Evolutionary conservation across 2,888 invertebrate species (phyloP).

Genomic region (Agrypnus murinus): DNA sequence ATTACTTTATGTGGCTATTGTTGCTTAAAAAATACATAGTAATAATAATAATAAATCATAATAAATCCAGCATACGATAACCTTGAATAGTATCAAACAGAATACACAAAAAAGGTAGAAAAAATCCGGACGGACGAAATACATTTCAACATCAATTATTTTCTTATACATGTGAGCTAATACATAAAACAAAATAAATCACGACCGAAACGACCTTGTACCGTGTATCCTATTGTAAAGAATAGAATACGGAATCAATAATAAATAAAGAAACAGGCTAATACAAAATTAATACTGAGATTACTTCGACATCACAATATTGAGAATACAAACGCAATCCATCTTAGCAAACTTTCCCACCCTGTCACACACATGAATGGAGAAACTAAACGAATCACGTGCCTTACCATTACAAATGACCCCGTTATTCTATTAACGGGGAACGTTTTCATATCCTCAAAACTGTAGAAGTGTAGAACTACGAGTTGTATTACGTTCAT

Average conservation of each 20-base stretch:
- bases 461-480: slow-evolving; percentile 14
- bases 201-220: slow-evolving; percentile 16
- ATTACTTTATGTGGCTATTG: too few relatives aligned
- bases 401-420: slow-evolving; percentile 28
- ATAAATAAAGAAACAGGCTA: slow-evolving; percentile 16
- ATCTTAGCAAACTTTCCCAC: slow-evolving; percentile 25
- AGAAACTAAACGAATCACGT: slow-evolving; percentile 34
- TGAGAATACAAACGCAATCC: slow-evolving; percentile 27
- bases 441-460: slow-evolving; percentile 33
- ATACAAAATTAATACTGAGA: slow-evolving; percentile 30
- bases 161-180: slow-evolving; percentile 11
- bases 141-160: slow-evolving; percentile 20
- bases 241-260: not conserved
- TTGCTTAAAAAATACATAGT: too few relatives aligned
- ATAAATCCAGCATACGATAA: too few relatives aligned
- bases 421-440: slow-evolving; percentile 30
- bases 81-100: too few relatives aligned
- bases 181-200: slow-evolving; percentile 21
- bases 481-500: slow-evolving; percentile 7
- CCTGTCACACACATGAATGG: slow-evolving; percentile 32
- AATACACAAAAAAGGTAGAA: not conserved
- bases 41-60: too few relatives aligned
- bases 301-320: slow-evolving; percentile 24
- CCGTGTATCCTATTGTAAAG: not conserved
- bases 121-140: not conserved